phyloP scores from a whole-genome alignment of 2,888 invertebrate genomes.

The Apocheima hispidaria region DNA sequence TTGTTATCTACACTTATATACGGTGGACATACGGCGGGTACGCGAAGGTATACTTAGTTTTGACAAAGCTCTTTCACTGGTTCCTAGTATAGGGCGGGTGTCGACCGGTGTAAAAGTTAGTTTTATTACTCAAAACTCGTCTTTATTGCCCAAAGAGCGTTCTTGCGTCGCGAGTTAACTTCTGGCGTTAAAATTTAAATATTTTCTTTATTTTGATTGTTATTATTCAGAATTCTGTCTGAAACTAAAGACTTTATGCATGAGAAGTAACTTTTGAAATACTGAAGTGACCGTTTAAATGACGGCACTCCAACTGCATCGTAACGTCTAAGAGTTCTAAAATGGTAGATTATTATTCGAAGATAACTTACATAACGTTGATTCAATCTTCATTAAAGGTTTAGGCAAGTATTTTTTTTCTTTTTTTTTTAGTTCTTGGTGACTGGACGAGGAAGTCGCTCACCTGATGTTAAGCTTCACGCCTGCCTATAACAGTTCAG shows the following conservation, averaged over 20 bases:
- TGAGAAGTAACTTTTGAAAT: conserved; percentile 3
- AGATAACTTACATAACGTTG: no score
- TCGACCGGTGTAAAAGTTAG: conserved; percentile 42
- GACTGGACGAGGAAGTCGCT: no score
- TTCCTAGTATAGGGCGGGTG: conserved; percentile 5
- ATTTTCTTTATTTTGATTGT: conserved; percentile 48
- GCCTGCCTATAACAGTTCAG: no score
- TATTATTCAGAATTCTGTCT: conserved; percentile 40
- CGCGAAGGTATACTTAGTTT: neutral
- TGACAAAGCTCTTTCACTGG: conserved; percentile 3
- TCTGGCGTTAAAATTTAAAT: conserved; percentile 44
- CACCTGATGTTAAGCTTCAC: no score
- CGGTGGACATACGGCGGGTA: neutral
- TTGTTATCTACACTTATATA: no score
- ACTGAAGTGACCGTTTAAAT: conserved; percentile 16
- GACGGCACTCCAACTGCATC: conserved; percentile 12
- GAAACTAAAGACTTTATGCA: conserved; percentile 33
- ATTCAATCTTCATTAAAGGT: no score
- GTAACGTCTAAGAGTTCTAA: neutral
- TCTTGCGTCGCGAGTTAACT: conserved; percentile 44
- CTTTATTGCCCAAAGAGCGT: conserved; percentile 44
- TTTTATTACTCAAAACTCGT: conserved; percentile 47
- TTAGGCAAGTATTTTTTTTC: no score
- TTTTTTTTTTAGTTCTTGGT: no score
- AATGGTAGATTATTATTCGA: neutral